A percentile compares a stretch with the other conserved stretches of the same genome.
These are phyloP conservation scores for Rhorus exstirpatorius DNA, from an alignment of 2,888 invertebrate species.

Conservation along the genomic window DNA sequence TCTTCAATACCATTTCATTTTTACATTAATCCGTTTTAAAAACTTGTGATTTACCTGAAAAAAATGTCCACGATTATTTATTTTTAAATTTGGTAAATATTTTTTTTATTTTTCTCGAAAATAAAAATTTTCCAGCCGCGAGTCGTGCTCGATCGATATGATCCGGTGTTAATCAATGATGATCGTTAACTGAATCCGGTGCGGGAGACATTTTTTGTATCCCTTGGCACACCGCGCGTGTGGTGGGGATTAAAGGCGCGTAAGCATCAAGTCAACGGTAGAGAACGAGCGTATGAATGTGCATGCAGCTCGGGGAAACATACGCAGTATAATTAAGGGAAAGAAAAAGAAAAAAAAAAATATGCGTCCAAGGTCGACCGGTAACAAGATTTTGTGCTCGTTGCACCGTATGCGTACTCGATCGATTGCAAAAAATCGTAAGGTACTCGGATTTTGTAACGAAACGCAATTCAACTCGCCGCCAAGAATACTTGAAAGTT, in stretches of 20 bases:
- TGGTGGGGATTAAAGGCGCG: constrained; percentile 5
- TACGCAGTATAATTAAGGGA: background rate
- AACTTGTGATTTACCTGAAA: background rate
- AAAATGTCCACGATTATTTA: background rate
- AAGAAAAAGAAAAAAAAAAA: constrained; percentile 37
- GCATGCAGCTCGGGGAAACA: background rate
- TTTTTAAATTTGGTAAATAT: background rate
- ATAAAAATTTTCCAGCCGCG: background rate
- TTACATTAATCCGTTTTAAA: background rate
- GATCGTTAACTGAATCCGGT: constrained; percentile 36
- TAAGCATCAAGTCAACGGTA: constrained; percentile 4
- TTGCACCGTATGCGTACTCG: constrained; percentile 34
- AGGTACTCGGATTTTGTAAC: constrained; percentile 26
- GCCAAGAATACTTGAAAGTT: constrained; percentile 19
- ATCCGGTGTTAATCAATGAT: constrained; percentile 19
- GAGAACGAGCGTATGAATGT: constrained; percentile 1
- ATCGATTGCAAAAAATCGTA: constrained; percentile 26
- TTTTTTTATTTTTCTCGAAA: no score
- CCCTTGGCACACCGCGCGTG: background rate
- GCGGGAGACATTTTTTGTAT: background rate
- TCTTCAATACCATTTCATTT: background rate
- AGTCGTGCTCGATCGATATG: background rate
- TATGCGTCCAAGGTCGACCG: constrained; percentile 48
- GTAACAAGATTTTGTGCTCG: constrained; percentile 36
- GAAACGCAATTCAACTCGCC: background rate